A percentile compares a stretch with the other conserved stretches of the same genome.
Conservation (phyloP, 1,140 invertebrate species). For the Brachionus rubens region DNA sequence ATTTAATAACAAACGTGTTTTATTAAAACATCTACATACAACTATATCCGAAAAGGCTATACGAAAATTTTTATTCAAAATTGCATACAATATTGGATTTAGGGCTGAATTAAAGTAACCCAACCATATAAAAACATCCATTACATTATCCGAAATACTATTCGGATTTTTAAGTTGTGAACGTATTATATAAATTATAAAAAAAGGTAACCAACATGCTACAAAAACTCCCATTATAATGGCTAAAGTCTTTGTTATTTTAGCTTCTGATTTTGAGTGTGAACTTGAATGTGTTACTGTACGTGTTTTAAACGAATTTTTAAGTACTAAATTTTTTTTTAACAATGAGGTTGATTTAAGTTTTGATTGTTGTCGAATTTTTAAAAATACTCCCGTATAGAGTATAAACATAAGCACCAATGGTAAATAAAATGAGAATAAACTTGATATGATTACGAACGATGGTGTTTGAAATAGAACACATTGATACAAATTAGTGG, state of each 20-base stretch:
- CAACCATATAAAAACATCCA: slow-evolving; percentile 43
- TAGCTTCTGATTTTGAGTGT: neutral
- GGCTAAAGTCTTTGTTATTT: slow-evolving; percentile 23
- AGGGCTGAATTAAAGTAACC: slow-evolving; percentile 46
- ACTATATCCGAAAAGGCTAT: slow-evolving; percentile 38
- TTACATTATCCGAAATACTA: neutral
- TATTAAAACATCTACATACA: slow-evolving; percentile 12
- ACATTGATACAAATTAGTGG: slow-evolving; percentile 56
- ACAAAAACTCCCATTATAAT: slow-evolving; percentile 43
- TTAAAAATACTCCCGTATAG: slow-evolving; percentile 89
- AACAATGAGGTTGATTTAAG: too few species aligned
- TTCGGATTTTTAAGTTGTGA: neutral
- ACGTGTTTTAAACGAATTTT: too few species aligned
- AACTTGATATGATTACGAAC: slow-evolving; percentile 90
- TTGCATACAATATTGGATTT: slow-evolving; percentile 45
- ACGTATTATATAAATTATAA: slow-evolving; percentile 33
- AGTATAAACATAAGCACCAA: slow-evolving; percentile 94
- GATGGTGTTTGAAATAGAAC: slow-evolving; percentile 64
- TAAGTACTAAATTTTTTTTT: too few species aligned
- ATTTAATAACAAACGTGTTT: neutral
- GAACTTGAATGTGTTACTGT: neutral
- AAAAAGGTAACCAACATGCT: slow-evolving; percentile 44
- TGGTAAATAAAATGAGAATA: slow-evolving; percentile 91
- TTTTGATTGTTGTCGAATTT: slow-evolving; percentile 50
- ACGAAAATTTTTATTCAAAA: slow-evolving; percentile 46